phyloP scores from a whole-genome alignment of 1,140 invertebrate genomes.

The Calephelis nemesis region DNA sequence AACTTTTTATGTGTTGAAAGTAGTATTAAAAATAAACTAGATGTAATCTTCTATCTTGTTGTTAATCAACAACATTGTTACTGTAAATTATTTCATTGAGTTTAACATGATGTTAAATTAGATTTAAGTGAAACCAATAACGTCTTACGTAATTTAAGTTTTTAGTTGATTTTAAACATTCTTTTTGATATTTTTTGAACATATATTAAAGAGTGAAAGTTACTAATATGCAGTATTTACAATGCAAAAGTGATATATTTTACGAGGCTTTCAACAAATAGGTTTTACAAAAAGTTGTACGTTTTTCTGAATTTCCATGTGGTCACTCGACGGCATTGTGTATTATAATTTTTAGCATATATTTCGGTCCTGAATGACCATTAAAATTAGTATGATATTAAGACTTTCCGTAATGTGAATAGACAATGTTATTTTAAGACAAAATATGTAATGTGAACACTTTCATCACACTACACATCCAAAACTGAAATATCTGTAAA shows the following conservation, averaged over 20 bases:
- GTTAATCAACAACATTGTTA: constrained; percentile 64
- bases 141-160: constrained; percentile 18
- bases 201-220: constrained; percentile 46
- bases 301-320: constrained; percentile 15
- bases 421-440: constrained; percentile 47
- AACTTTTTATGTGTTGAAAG: constrained; percentile 61
- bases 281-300: constrained; percentile 28
- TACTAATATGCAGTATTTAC: constrained; percentile 45
- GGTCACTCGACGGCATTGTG: constrained; percentile 1
- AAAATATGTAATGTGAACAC: constrained; percentile 50
- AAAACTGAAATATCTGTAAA: constrained; percentile 37
- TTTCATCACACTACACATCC: constrained; percentile 39
- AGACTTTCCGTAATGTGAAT: constrained; percentile 50
- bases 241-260: constrained; percentile 57
- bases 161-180: constrained; percentile 14
- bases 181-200: constrained; percentile 21
- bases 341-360: constrained; percentile 1
- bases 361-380: constrained; percentile 4
- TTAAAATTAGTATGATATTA: constrained; percentile 23
- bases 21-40: constrained; percentile 60
- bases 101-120: constrained; percentile 64
- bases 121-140: constrained; percentile 44
- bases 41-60: constrained; percentile 52
- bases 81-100: constrained; percentile 72
- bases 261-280: constrained; percentile 49